Conservation (phyloP, 2,113 vertebrate species). For the Corythornis vintsioides region DNA sequence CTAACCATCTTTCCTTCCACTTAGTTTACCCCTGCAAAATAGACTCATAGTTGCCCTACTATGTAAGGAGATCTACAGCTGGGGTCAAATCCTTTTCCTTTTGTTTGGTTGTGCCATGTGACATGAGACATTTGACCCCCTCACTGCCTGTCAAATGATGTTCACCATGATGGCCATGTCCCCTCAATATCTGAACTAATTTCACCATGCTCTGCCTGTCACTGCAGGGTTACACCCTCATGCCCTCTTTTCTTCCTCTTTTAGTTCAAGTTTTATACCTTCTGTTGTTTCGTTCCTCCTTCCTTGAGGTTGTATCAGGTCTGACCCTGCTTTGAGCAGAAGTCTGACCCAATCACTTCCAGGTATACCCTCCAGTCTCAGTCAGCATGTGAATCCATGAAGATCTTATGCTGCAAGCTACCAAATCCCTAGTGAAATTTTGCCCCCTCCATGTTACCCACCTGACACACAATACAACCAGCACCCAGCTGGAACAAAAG, state of each 20-base stretch:
- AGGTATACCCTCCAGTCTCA: background rate
- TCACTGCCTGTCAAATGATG: accelerated
- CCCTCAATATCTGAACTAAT: background rate
- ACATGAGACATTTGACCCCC: background rate
- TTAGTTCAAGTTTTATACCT: background rate
- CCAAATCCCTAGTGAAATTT: background rate
- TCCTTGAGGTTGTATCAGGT: background rate
- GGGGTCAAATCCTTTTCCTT: background rate
- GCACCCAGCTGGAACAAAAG: background rate
- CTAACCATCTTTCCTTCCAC: background rate
- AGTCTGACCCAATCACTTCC: background rate
- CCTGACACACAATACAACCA: background rate
- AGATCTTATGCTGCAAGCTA: background rate
- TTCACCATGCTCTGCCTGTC: background rate
- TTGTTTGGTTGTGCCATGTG: background rate
- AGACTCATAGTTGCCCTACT: background rate
- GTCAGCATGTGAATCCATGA: background rate
- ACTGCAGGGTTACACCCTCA: background rate
- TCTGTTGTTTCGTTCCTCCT: background rate
- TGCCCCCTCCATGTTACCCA: background rate
- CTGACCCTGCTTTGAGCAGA: background rate
- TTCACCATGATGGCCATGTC: accelerated
- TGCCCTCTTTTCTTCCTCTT: background rate
- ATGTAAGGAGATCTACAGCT: background rate
- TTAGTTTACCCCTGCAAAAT: background rate